Evolutionary conservation across 2,113 vertebrate species (phyloP).

Genomic region (Aegithalos caudatus): DNA sequence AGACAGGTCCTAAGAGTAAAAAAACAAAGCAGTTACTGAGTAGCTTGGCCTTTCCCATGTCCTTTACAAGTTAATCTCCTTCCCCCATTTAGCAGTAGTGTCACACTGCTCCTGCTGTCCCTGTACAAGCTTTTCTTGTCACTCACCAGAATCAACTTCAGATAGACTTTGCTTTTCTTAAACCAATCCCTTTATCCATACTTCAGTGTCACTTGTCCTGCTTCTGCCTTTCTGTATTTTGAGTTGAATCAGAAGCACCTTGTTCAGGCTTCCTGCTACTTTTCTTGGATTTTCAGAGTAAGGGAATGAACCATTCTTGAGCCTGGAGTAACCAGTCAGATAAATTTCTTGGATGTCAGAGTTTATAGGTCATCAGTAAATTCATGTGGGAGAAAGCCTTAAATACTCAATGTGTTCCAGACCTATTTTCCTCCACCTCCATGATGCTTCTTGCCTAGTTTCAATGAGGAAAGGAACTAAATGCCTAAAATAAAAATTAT

Average conservation of each 20-base stretch:
- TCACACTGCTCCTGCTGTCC: neutral
- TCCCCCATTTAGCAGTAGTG: neutral
- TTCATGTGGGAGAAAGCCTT: neutral
- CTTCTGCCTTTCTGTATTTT: neutral
- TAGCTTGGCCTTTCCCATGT: neutral
- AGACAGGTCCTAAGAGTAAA: neutral
- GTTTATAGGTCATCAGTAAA: neutral
- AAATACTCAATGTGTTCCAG: neutral
- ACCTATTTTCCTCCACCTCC: neutral
- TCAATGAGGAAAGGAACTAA: neutral
- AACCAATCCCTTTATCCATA: neutral
- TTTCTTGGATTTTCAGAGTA: neutral
- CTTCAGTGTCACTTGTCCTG: neutral
- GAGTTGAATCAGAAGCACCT: neutral
- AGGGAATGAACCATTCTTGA: neutral
- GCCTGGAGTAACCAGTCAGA: neutral
- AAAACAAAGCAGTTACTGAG: fast-evolving
- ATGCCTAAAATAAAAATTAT: neutral
- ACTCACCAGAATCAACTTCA: neutral
- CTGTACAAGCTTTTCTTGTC: neutral
- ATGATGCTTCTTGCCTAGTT: neutral
- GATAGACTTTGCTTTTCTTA: neutral
- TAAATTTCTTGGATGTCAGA: neutral
- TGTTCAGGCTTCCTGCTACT: neutral
- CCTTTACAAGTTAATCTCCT: neutral